These are phyloP conservation scores for Strigamia transsilvanica DNA, from an alignment of 2,888 invertebrate species.

Conservation along the genomic window DNA sequence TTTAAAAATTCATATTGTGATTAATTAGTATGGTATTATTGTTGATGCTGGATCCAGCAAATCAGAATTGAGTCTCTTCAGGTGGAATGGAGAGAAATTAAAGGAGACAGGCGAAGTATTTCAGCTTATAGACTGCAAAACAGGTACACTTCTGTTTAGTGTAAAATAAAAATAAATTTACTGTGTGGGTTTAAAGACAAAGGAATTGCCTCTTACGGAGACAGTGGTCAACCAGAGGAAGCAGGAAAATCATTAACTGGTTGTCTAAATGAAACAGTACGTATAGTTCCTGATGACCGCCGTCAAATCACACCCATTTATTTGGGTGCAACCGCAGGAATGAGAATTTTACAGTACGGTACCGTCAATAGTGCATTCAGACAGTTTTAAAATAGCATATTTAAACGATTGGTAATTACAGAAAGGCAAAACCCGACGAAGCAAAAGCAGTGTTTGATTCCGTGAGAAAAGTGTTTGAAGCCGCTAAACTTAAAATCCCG, in stretches of 20 bases:
- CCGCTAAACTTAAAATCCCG: slow-evolving; percentile 59
- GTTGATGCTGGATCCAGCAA: slow-evolving; percentile 69
- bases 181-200: slow-evolving; percentile 57
- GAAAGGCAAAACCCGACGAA: neutral
- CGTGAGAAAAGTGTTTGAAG: slow-evolving; percentile 60
- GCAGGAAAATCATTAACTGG: slow-evolving; percentile 59
- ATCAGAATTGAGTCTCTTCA: slow-evolving; percentile 65
- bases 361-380: no score
- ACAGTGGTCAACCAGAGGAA: slow-evolving; percentile 54
- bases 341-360: slow-evolving; percentile 65
- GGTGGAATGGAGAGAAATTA: slow-evolving; percentile 65
- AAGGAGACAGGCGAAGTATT: slow-evolving; percentile 64
- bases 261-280: slow-evolving; percentile 62
- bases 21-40: slow-evolving; percentile 67
- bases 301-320: slow-evolving; percentile 63
- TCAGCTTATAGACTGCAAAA: slow-evolving; percentile 60
- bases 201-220: slow-evolving; percentile 61
- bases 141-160: slow-evolving; percentile 57
- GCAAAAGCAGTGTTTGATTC: slow-evolving; percentile 58
- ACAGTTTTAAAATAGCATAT: neutral
- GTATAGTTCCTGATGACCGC: slow-evolving; percentile 61
- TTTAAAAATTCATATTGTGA: no score
- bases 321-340: slow-evolving; percentile 68
- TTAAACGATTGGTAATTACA: neutral
- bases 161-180: no score